Conservation (phyloP, 2,113 vertebrate genomes). For the Ardeotis arabs region DNA sequence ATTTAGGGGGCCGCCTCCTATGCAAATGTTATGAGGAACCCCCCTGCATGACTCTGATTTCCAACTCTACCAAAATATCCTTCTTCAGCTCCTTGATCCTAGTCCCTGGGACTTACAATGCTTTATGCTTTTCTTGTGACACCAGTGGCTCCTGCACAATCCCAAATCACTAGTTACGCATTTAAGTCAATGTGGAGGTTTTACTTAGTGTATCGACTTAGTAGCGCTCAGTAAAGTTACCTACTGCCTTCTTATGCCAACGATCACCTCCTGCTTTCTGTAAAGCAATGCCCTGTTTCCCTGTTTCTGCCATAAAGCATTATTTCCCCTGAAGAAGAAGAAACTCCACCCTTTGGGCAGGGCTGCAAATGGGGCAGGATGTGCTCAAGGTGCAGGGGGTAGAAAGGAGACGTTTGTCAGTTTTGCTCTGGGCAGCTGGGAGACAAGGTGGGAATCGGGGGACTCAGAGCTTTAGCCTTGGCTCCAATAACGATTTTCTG, state of each 20-base stretch:
- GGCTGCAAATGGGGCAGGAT: background rate
- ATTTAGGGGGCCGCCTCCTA: background rate
- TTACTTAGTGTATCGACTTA: background rate
- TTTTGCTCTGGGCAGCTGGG: background rate
- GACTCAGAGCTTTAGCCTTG: background rate
- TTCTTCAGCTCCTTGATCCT: background rate
- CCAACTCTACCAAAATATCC: background rate
- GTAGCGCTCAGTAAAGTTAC: background rate
- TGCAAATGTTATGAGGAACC: background rate
- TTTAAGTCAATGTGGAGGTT: background rate
- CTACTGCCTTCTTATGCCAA: background rate
- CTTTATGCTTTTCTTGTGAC: background rate
- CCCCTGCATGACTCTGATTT: background rate
- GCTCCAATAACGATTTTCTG: background rate
- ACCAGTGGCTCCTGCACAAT: background rate
- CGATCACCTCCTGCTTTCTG: background rate
- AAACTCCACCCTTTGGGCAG: background rate
- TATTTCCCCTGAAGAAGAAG: background rate
- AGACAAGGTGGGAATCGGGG: background rate
- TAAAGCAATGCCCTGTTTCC: background rate
- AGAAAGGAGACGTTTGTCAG: background rate
- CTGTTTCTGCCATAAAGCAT: background rate
- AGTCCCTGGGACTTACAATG: background rate
- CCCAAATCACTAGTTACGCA: background rate
- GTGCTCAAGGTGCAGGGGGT: rapidly evolving